phyloP scores from a whole-genome alignment of 2,113 vertebrate genomes.

The Hystrix brachyura region DNA sequence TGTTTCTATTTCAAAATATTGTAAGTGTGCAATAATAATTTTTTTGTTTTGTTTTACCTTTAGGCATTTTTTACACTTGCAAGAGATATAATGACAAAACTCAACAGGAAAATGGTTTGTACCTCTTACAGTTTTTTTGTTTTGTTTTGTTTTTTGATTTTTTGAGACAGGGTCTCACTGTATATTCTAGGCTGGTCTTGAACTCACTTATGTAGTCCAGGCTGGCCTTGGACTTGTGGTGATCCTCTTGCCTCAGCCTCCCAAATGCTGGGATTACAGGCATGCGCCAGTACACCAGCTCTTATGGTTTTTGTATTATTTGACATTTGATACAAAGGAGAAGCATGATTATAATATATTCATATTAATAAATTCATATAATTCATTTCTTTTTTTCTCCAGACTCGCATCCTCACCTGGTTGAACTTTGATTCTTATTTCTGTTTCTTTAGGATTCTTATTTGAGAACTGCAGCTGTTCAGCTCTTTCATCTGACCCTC shows the following conservation, averaged over 20 bases:
- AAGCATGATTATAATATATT: not conserved
- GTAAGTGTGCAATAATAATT: conserved; percentile 39
- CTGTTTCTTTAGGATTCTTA: conserved; percentile 36
- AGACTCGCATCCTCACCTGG: not conserved
- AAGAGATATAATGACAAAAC: conserved; percentile 98
- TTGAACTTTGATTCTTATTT: conserved; percentile 25
- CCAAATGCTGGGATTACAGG: too few relatives aligned
- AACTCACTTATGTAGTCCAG: too few relatives aligned
- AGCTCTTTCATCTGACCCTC: not conserved
- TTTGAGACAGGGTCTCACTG: too few relatives aligned
- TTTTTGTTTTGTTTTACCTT: conserved; percentile 76
- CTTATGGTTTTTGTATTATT: not conserved
- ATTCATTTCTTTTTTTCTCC: not conserved
- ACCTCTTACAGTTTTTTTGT: conserved; percentile 65
- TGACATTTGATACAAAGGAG: conserved; percentile 34
- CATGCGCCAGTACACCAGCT: not conserved
- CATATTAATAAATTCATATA: not conserved
- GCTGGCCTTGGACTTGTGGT: too few relatives aligned
- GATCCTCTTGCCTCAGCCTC: too few relatives aligned
- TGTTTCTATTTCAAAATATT: conserved; percentile 56
- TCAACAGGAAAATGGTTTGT: conserved; percentile 98
- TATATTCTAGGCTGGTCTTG: too few relatives aligned
- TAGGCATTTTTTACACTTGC: conserved; percentile 98
- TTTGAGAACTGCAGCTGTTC: not conserved
- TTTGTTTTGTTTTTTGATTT: not conserved